Base-by-base conservation (phyloP, 2,888 invertebrate genomes). In the Drosophila hawaiiensis region DNA sequence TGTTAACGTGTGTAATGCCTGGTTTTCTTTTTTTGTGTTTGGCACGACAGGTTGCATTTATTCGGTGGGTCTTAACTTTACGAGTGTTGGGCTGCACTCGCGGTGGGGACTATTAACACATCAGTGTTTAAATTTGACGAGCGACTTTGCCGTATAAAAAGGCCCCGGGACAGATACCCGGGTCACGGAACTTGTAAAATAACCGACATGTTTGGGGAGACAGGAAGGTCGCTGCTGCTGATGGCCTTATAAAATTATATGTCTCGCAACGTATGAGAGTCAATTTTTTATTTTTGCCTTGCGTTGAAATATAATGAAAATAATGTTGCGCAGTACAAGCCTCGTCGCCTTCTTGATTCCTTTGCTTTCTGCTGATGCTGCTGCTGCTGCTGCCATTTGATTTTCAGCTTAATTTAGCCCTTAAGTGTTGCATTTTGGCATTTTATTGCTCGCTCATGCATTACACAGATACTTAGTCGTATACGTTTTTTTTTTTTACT, bases 101-200 rank as follows among this genome's bases (percentile, higher is more conserved):
- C n/a, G 58, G 58, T 47, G 47, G 59, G 68, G 69, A 72, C 78
- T 86, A 89, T 85, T 85, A 90, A 90, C 84, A 85, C 84, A 90
- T 89, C 87, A 76, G 84, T 86, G 89, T 90, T 90, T 76, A 90
- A 85, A 89, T 90, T 85, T 85, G 83, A 85, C 91, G 84, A 86
- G 71, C 81, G 58, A 49, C 61, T 73, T 43, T 68, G 65, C 61
- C 66, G 56, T 63, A 78, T 72, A 77, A 80, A 81, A 72, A 22
- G 62, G 41, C 16, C n/a, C 35, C 54, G 35, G 35, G 49, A 29
- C 31, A 61, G 68, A 22, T 29, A 29, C 12, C 22, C 22, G 70
- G 65, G 58, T 65, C 83, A 22, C 85, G 84, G 89, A 89, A 78
- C 83, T 87, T 78, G 83, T 74, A 90, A 90, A 90, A 88, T 84